Evolutionary conservation across 2,888 invertebrate genomes (phyloP), one percentile per base, ranked within the genome.

Genomic region (Aelia acuminata): DNA sequence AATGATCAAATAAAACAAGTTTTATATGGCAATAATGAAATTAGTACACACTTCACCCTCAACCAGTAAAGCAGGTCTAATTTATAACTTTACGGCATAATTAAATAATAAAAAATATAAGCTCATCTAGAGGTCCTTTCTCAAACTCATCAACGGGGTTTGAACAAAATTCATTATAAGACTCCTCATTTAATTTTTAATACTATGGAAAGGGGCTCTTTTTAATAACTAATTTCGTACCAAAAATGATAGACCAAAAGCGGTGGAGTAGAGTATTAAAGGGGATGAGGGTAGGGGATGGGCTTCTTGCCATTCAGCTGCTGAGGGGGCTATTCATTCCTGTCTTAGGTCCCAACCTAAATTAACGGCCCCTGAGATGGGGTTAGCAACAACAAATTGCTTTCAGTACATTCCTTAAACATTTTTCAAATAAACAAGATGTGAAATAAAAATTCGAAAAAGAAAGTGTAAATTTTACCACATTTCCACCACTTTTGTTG

Each of bases 41-140:
- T 26, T 26, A 15, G 18, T 2, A 70, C 18, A 26, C 31, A 70
- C 20, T 70, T 18, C 11, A n/a, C 4, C 35, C 63, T 70, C 13
- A 35, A 70, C 35, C 31, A 70, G 63, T 70, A 35, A 35, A 20
- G 57, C 26, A 26, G 26, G 31, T 70, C n/a, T 35, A 70, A 31
- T 35, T 70, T 35, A 70, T 35, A 35, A 70, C n/a, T n/a, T 80
- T 22, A 0, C 22, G 80, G 4, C 43, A 47, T 80, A 47, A 39
- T 80, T 80, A n/a, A n/a, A n/a, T n/a, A n/a, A 43, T 47, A 43
- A 80, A 80, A 80, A n/a, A n/a, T n/a, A n/a, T n/a, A 80, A 70
- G 43, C 43, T 80, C 80, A 80, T 80, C 43, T 39, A 13, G 4
- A 22, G n/a, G 80, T 47, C 80, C 43, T 47, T 47, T 47, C 43